These are phyloP conservation scores for Typhlichthys subterraneus DNA, from an alignment of 2,797 vertebrate species.

Conservation along the genomic window DNA sequence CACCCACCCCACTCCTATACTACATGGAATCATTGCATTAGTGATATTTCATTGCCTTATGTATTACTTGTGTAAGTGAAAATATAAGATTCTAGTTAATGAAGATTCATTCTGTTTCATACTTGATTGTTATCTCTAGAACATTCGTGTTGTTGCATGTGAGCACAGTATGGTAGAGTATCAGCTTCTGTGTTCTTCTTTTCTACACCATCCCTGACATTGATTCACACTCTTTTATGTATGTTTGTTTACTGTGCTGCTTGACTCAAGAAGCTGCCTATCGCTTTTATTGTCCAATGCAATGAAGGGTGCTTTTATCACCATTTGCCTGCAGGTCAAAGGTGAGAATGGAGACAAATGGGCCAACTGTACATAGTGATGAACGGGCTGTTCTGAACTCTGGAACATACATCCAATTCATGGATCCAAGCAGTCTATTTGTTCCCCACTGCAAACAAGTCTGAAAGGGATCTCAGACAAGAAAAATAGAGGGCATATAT, in stretches of 20 bases:
- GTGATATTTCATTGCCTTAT: background rate
- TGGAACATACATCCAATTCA: conserved; percentile 49
- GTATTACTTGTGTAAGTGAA: too few species aligned
- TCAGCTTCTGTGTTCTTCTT: conserved; percentile 47
- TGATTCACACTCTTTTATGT: conserved; percentile 77
- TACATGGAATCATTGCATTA: too few species aligned
- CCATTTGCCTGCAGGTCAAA: conserved; percentile 78
- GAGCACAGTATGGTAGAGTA: conserved; percentile 18
- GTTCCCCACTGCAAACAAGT: conserved; percentile 22
- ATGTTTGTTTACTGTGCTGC: conserved; percentile 72
- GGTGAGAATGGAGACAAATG: conserved; percentile 80
- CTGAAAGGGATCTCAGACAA: conserved; percentile 17
- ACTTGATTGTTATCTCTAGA: too few species aligned
- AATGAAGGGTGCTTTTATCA: conserved; percentile 83
- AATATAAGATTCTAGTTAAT: too few species aligned
- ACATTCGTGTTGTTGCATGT: conserved; percentile 15
- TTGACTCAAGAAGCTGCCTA: conserved; percentile 73
- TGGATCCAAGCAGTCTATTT: conserved; percentile 29
- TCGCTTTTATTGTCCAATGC: conserved; percentile 76
- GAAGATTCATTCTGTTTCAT: too few species aligned
- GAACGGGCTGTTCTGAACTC: conserved; percentile 54
- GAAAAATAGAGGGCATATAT: conserved; percentile 10
- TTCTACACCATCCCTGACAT: conserved; percentile 60
- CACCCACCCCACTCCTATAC: too few species aligned
- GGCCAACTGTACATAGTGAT: conserved; percentile 66